A percentile compares a stretch with the other conserved stretches of the same genome.
Conservation (phyloP, 2,888 invertebrate genomes). For the Stictocephala bisonia region DNA sequence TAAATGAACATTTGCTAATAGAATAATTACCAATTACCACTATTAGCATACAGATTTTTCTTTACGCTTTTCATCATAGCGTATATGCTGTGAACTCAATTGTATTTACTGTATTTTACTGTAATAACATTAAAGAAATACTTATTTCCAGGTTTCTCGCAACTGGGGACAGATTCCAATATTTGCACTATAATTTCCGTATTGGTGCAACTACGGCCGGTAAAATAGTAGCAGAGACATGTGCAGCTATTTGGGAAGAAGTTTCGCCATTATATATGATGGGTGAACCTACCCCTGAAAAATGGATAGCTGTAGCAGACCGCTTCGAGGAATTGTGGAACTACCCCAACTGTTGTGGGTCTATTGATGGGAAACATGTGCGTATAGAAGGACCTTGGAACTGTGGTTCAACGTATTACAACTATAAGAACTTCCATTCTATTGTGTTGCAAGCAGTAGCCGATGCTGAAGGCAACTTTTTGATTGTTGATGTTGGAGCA, state of each 20-base stretch:
- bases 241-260: slow-evolving; percentile 31
- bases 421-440: slow-evolving; percentile 36
- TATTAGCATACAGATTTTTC: too few species aligned
- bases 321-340: slow-evolving; percentile 41
- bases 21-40: not conserved
- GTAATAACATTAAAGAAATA: too few species aligned
- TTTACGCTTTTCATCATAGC: too few species aligned
- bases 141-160: slow-evolving; percentile 46
- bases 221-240: slow-evolving; percentile 43
- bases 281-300: slow-evolving; percentile 39
- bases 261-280: slow-evolving; percentile 45
- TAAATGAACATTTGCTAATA: too few species aligned
- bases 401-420: slow-evolving; percentile 23
- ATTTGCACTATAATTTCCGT: slow-evolving; percentile 43
- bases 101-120: too few species aligned
- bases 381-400: slow-evolving; percentile 33
- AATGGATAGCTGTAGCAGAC: slow-evolving; percentile 37
- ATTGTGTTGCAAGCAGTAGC: slow-evolving; percentile 36
- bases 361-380: slow-evolving; percentile 31
- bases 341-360: slow-evolving; percentile 41
- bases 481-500: slow-evolving; percentile 41
- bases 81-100: too few species aligned
- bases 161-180: slow-evolving; percentile 37
- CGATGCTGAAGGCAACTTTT: slow-evolving; percentile 39
- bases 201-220: slow-evolving; percentile 43